Percentiles rank a stretch among this genome's conserved stretches.
Conservation (phyloP, 35 echinoderm and acorn worm genomes). For the Stichopus chloronotus region DNA sequence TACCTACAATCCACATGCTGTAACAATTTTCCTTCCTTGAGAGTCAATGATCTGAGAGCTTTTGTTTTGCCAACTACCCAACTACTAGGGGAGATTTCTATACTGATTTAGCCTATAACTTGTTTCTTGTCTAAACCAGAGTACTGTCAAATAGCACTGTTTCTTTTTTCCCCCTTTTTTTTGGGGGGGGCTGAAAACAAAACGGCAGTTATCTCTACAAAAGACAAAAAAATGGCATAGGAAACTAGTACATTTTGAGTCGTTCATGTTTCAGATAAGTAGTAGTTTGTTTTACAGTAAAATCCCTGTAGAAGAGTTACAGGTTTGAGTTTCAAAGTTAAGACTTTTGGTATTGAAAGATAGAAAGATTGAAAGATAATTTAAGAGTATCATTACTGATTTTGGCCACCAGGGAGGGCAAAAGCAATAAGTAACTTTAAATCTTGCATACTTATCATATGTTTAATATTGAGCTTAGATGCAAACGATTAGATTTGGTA, state of each 20-base stretch:
- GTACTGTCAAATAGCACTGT: background rate
- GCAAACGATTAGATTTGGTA: background rate
- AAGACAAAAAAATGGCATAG: background rate
- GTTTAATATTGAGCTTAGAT: background rate
- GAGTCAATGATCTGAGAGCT: background rate
- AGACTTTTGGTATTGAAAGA: background rate
- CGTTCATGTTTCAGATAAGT: background rate
- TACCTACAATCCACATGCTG: background rate
- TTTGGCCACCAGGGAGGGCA: background rate
- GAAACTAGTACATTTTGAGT: background rate
- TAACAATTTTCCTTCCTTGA: slow-evolving; percentile 17
- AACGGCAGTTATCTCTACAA: background rate
- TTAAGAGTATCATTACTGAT: slow-evolving; percentile 15
- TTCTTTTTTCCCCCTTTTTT: background rate
- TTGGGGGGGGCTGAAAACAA: background rate
- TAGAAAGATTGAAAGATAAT: too few relatives aligned
- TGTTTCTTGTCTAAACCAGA: background rate
- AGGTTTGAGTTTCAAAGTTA: background rate
- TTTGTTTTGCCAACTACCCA: background rate
- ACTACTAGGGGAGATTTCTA: background rate
- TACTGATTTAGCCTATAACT: background rate
- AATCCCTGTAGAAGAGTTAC: background rate
- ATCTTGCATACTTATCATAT: background rate
- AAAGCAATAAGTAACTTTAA: too few relatives aligned
- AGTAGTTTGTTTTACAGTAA: background rate